Evolutionary conservation across 2,888 invertebrate species (phyloP).

Genomic region (Hyles lineata): DNA sequence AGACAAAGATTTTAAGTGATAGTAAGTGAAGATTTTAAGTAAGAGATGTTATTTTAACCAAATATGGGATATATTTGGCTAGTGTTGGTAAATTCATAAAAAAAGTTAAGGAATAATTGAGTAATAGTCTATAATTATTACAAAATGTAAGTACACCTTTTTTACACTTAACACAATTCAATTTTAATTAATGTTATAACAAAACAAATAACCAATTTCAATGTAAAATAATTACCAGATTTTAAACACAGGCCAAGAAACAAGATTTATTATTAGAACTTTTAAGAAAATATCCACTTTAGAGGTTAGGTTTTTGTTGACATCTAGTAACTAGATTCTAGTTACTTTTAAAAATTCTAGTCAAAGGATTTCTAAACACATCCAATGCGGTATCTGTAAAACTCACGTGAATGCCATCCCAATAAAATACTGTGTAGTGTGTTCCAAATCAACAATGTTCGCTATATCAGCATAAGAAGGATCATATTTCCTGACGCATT

Average conservation of each 20-base stretch:
- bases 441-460: background rate
- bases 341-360: background rate
- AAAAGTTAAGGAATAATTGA: too few relatives aligned
- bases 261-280: background rate
- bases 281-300: background rate
- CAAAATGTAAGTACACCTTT: background rate
- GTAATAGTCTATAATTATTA: background rate
- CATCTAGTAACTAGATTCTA: too few relatives aligned
- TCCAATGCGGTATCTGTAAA: background rate
- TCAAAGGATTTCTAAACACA: background rate
- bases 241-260: too few relatives aligned
- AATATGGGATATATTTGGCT: too few relatives aligned
- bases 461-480: background rate
- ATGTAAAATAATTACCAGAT: background rate
- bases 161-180: background rate
- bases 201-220: background rate
- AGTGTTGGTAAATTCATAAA: too few relatives aligned
- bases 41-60: too few relatives aligned
- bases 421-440: background rate
- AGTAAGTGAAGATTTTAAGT: too few relatives aligned
- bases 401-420: conserved; percentile 1
- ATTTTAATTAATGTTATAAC: background rate
- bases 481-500: background rate
- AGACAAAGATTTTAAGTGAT: too few relatives aligned
- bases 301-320: conserved; percentile 18